Conservation (phyloP, 1,140 invertebrate genomes). For the Nylanderia fulva region DNA sequence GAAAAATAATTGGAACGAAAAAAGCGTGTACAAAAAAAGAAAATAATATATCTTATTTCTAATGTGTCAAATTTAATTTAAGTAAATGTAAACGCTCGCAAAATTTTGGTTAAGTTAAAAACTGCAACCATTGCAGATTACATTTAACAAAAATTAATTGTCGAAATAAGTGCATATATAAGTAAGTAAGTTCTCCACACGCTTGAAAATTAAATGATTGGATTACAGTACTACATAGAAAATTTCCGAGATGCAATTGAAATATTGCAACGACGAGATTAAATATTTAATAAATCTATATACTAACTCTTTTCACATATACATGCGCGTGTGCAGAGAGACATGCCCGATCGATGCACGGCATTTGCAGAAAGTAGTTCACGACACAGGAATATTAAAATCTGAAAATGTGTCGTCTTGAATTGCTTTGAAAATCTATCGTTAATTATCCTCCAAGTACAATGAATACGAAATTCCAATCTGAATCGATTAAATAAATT, state of each 20-base stretch:
- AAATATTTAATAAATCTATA: slow-evolving; percentile 46
- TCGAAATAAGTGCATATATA: not conserved
- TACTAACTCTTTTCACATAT: not conserved
- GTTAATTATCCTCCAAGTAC: not conserved
- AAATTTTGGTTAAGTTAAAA: not conserved
- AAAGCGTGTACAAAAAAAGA: not conserved
- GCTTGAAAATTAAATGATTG: not conserved
- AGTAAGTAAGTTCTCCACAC: not conserved
- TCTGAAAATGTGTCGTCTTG: not conserved
- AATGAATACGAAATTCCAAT: not conserved
- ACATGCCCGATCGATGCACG: slow-evolving; percentile 41
- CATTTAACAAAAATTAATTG: not conserved
- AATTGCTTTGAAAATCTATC: not conserved
- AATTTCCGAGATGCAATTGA: not conserved
- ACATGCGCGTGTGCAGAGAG: not conserved
- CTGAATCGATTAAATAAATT: not conserved
- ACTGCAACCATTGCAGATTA: not conserved
- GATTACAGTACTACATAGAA: not conserved
- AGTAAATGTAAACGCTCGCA: not conserved
- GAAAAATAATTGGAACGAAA: not conserved
- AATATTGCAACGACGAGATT: slow-evolving; percentile 15
- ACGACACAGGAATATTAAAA: slow-evolving; percentile 28
- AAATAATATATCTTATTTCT: not conserved
- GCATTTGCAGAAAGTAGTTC: slow-evolving; percentile 49
- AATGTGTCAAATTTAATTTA: not conserved